Base-by-base conservation (phyloP, 2,888 invertebrate species). In the Mythimna impura region DNA sequence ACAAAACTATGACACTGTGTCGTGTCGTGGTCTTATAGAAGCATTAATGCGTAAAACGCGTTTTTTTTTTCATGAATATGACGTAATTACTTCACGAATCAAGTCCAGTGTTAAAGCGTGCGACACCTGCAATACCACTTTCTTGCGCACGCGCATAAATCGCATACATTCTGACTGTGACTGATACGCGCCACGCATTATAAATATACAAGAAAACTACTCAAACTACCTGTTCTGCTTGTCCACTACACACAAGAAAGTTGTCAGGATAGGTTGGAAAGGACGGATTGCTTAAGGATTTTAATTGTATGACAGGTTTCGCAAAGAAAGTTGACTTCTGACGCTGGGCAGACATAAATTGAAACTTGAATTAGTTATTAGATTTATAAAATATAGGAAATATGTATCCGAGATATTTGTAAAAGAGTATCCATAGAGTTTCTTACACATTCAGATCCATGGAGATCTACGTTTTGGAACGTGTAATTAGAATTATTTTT, bases 71-170 rank as follows among this genome's bases (percentile, higher is more conserved):
- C 61, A 75, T 75, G 64, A 67, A 66, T 68, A 66, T 86, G 84
- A 86, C 79, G 86, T 83, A 86, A 87, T 82, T 81, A 84, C 83
- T 73, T 79, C 76, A 83, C 85, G 87, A 85, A 86, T 85, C 87
- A 88, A 88, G 85, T 86, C 80, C 81, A 83, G 79, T 83, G 84
- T 83, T 83, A 87, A 81, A 68, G 67, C 40, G 73, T 70, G 66
- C 68, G 74, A 83, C 87, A 87, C 85, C 85, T 85, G 87, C 63
- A 77, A 78, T 76, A 81, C 84, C 80, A 87, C 91, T 90, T 90
- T 90, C 90, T 83, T 90, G 80, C 78, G 77, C 82, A 57, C 55
- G 47, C 83, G 81, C 84, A 79, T 86, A 58, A 43, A 54, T 2
- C 36, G 47, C 14, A 47, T 47, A 78, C 67, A 58, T 52, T 66